A percentile compares a stretch with the other conserved stretches of the same genome.
phyloP scores from a whole-genome alignment of 2,888 invertebrate species.

The Scelioninae gen. 2 region DNA sequence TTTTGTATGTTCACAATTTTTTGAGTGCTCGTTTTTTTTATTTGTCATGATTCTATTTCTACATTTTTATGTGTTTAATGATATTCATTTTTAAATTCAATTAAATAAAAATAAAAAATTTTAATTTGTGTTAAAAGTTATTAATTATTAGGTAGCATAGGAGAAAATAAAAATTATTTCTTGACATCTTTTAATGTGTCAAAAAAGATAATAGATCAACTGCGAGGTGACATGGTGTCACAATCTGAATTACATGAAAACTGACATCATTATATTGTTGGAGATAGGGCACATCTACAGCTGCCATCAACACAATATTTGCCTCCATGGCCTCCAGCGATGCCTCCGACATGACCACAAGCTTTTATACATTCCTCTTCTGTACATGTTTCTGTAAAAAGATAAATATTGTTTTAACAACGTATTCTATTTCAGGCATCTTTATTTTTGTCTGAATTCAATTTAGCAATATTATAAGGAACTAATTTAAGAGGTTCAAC shows the following conservation, averaged over 20 bases:
- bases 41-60: too few relatives aligned
- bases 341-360: constrained; percentile 58
- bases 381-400: constrained; percentile 57
- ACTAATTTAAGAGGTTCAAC: too few relatives aligned
- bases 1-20: too few relatives aligned
- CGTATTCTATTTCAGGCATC: not conserved
- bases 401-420: constrained; percentile 16
- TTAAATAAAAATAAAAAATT: too few relatives aligned
- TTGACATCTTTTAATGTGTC: constrained; percentile 11
- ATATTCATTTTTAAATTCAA: too few relatives aligned
- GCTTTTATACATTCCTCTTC: constrained; percentile 62
- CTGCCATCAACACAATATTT: constrained; percentile 64
- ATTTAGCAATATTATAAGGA: not conserved
- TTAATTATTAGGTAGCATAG: too few relatives aligned
- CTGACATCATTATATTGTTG: constrained; percentile 7
- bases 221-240: not conserved
- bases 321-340: constrained; percentile 61
- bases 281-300: constrained; percentile 58
- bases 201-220: constrained; percentile 15
- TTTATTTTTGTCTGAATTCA: constrained; percentile 1
- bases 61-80: too few relatives aligned
- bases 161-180: not conserved
- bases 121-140: too few relatives aligned
- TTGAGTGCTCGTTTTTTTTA: too few relatives aligned
- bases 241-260: constrained; percentile 22